phyloP scores from a whole-genome alignment of 2,113 vertebrate species.

The Caranx ignobilis region DNA sequence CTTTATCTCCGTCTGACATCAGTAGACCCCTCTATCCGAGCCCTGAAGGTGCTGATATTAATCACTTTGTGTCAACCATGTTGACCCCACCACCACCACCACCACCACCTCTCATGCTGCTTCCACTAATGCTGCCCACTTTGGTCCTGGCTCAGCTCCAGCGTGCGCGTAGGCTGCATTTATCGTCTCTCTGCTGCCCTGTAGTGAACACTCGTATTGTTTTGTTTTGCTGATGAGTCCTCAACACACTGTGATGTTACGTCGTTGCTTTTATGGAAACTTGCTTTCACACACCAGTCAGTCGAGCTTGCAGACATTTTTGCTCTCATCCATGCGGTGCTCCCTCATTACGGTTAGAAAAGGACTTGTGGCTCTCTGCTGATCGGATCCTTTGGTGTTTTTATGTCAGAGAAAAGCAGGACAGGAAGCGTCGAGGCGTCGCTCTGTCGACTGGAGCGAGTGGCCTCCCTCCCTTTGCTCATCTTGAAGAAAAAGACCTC shows the following conservation, averaged over 20 bases:
- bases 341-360: slow-evolving; percentile 16
- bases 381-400: slow-evolving; percentile 21
- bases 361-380: slow-evolving; percentile 48
- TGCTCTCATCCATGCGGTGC: background rate
- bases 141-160: slow-evolving; percentile 19
- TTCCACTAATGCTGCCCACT: slow-evolving; percentile 37
- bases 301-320: slow-evolving; percentile 33
- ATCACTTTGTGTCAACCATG: slow-evolving; percentile 16
- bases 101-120: slow-evolving; percentile 25
- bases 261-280: slow-evolving; percentile 46
- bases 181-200: slow-evolving; percentile 54
- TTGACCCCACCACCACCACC: slow-evolving; percentile 1
- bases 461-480: slow-evolving; percentile 43
- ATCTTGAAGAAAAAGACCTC: slow-evolving; percentile 29
- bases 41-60: slow-evolving; percentile 49
- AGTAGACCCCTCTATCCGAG: slow-evolving; percentile 21
- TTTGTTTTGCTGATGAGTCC: slow-evolving; percentile 30
- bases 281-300: slow-evolving; percentile 24
- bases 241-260: slow-evolving; percentile 74
- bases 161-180: slow-evolving; percentile 21
- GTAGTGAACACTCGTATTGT: slow-evolving; percentile 47
- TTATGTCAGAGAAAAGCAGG: slow-evolving; percentile 24
- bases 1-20: slow-evolving; percentile 31
- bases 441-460: slow-evolving; percentile 47
- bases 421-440: slow-evolving; percentile 28